A percentile compares a stretch with the other conserved stretches of the same genome.
Evolutionary conservation across 2,888 invertebrate genomes (phyloP).

Genomic region (Hypsopygia costalis): DNA sequence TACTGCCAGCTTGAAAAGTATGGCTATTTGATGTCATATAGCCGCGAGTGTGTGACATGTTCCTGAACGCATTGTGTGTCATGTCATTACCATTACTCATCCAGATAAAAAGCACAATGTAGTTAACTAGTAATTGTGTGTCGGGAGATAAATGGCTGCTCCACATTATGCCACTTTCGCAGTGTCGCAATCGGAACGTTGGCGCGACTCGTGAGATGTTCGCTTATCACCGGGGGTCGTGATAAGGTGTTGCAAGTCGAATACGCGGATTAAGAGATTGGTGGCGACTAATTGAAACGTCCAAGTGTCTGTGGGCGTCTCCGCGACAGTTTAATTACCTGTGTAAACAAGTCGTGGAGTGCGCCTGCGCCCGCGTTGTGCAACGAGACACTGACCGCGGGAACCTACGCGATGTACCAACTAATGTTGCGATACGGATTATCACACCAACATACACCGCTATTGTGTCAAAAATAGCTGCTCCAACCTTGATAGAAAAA

Average conservation of each 20-base stretch:
- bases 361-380: slow-evolving; percentile 27
- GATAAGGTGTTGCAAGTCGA: slow-evolving; percentile 20
- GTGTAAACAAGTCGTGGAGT: slow-evolving; percentile 35
- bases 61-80: too few relatives aligned
- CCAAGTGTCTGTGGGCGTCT: slow-evolving; percentile 47
- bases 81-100: neutral
- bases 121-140: neutral
- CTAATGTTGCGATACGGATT: slow-evolving; percentile 28
- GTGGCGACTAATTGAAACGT: slow-evolving; percentile 47
- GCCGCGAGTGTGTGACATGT: too few relatives aligned
- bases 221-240: slow-evolving; percentile 28
- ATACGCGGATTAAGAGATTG: slow-evolving; percentile 2
- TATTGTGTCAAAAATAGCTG: slow-evolving; percentile 8
- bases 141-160: slow-evolving; percentile 14
- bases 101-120: neutral
- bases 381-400: slow-evolving; percentile 45
- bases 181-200: slow-evolving; percentile 31
- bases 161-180: slow-evolving; percentile 22
- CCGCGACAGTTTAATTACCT: slow-evolving; percentile 51
- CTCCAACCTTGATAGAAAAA: too few relatives aligned
- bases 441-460: slow-evolving; percentile 18
- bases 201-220: slow-evolving; percentile 16
- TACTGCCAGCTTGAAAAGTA: too few relatives aligned
- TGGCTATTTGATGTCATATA: too few relatives aligned
- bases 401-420: slow-evolving; percentile 37